Evolutionary conservation across 2,888 invertebrate genomes (phyloP).

Genomic region (Hypsopygia costalis): DNA sequence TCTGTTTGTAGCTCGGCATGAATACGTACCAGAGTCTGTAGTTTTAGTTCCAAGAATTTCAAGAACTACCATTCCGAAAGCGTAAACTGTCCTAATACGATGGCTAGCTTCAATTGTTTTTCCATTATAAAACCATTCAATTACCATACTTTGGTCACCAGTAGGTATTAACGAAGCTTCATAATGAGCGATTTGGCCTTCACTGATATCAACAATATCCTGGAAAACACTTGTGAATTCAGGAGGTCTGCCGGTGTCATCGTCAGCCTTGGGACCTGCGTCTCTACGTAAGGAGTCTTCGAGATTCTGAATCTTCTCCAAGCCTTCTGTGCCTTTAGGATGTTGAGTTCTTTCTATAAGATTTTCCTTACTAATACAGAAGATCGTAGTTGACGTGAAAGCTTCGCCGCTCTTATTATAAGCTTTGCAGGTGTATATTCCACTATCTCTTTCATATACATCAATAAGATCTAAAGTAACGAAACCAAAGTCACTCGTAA

Average conservation of each 20-base stretch:
- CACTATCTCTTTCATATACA: slow-evolving; percentile 95
- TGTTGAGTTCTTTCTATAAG: slow-evolving; percentile 95
- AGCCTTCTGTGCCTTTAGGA: slow-evolving; percentile 96
- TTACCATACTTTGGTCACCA: slow-evolving; percentile 95
- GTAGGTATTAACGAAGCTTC: slow-evolving; percentile 97
- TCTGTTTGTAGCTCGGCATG: slow-evolving; percentile 93
- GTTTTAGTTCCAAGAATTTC: slow-evolving; percentile 97
- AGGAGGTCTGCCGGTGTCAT: slow-evolving; percentile 91
- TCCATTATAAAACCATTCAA: slow-evolving; percentile 98
- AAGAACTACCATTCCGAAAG: slow-evolving; percentile 98
- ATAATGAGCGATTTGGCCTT: slow-evolving; percentile 98
- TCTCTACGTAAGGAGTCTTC: slow-evolving; percentile 91
- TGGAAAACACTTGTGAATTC: slow-evolving; percentile 93
- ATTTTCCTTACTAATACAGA: slow-evolving; percentile 89
- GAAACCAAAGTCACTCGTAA: slow-evolving; percentile 97
- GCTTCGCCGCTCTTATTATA: slow-evolving; percentile 94
- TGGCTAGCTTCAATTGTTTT: slow-evolving; percentile 93
- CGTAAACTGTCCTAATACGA: slow-evolving; percentile 95
- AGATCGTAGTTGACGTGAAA: slow-evolving; percentile 94
- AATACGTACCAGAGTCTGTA: slow-evolving; percentile 94
- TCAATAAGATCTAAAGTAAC: slow-evolving; percentile 96
- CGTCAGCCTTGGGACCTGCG: slow-evolving; percentile 83
- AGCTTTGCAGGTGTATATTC: slow-evolving; percentile 95
- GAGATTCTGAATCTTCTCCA: slow-evolving; percentile 94
- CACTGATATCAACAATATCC: slow-evolving; percentile 90